Conservation (phyloP, 2,888 invertebrate genomes). For the Sisyra nigra region DNA sequence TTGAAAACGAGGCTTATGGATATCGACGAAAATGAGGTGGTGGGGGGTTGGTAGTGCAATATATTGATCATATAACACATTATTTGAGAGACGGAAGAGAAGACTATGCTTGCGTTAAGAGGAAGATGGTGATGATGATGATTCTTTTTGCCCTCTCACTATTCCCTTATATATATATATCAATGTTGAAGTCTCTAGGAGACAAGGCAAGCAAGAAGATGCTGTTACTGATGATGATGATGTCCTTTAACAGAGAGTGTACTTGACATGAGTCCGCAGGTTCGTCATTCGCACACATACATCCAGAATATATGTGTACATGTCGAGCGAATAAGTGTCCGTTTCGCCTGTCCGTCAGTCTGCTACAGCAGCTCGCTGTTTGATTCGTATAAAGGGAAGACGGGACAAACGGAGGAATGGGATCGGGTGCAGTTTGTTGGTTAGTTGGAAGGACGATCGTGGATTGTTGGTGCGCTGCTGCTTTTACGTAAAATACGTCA, state of each 20-base stretch:
- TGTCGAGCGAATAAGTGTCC: not conserved
- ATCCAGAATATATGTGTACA: too few relatives aligned
- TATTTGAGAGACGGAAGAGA: too few relatives aligned
- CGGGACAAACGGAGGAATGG: not conserved
- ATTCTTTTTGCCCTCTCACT: not conserved
- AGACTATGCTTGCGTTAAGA: not conserved
- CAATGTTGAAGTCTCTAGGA: not conserved
- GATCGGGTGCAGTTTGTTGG: not conserved
- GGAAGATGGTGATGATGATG: constrained; percentile 1
- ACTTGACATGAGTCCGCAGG: constrained; percentile 7
- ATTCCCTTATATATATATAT: constrained; percentile 7
- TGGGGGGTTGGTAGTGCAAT: too few relatives aligned
- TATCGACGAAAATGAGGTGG: too few relatives aligned
- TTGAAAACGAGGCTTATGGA: too few relatives aligned
- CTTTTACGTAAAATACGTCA: not conserved
- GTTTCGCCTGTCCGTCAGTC: not conserved
- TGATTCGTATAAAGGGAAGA: not conserved
- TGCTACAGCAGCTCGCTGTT: constrained; percentile 1
- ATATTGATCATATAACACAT: too few relatives aligned
- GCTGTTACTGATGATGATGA: not conserved
- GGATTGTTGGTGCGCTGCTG: not conserved
- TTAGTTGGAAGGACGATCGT: not conserved
- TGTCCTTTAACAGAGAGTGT: constrained; percentile 6
- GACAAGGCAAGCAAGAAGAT: too few relatives aligned
- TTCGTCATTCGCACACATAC: not conserved